Evolutionary conservation across 2,888 invertebrate species (phyloP), one percentile per base, ranked within the genome.

Genomic region (Xestoiulus laeticollis): DNA sequence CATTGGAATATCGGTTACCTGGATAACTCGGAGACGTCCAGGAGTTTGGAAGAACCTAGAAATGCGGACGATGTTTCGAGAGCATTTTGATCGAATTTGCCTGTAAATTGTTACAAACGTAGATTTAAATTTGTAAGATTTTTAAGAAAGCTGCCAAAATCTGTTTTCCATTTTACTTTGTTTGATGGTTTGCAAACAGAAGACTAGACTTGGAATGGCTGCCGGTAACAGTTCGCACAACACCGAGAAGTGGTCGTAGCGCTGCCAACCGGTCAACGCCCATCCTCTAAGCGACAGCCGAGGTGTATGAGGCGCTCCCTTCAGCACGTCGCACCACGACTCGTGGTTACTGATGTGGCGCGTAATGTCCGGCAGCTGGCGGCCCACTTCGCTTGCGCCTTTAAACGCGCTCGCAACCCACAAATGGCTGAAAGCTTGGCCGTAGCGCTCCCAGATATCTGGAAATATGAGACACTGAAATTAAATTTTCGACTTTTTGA

Each of bases 301-400:
- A 5, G 78, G 26, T 16, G 8, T 78, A 5, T 16, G 78, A 6
- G 78, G 78, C 5, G n/a, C 26, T 14, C 8, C 26, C 8, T 14
- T 5, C 78, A 78, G 78, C 8, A 78, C 26, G 5, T 78, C 22
- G 22, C 92, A 89, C 93, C 93, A 93, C 6, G 91, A 90, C 82
- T 92, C 90, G 88, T 93, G 92, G 90, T 93, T 93, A 86, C 91
- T 91, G 26, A 93, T 89, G 89, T 93, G 93, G 89, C 92, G 92
- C 78, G 90, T 90, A 12, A 92, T 91, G 89, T 93, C 92, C 2
- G 93, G 92, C 84, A 91, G 90, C 89, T 90, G 91, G 88, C 91
- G 90, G 88, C 91, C 90, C 10, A 92, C 90, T 26, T 93, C 93
- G 87, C 93, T 93, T 4, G 93, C 93, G 30, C 92, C 93, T 90